Evolutionary conservation across 2,797 vertebrate species (phyloP).

Genomic region (Ctenosaura bakeri): DNA sequence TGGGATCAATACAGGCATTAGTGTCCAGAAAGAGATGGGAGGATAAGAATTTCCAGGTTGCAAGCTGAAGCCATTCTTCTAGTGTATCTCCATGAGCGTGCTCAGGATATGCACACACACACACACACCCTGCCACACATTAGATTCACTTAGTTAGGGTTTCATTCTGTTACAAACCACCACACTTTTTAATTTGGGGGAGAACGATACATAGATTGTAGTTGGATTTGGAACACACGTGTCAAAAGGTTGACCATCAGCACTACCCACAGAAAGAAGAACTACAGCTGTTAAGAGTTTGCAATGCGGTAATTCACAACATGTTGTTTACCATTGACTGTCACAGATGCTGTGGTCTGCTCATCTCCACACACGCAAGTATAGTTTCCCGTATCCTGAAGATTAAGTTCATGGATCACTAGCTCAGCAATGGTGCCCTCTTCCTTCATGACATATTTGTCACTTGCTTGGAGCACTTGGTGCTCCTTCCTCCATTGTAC

Average conservation of each 20-base stretch:
- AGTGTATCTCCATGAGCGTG: too few relatives aligned
- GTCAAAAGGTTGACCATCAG: neutral
- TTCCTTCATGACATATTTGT: constrained; percentile 77
- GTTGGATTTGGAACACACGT: neutral
- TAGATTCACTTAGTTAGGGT: neutral
- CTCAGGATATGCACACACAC: neutral
- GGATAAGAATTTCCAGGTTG: too few relatives aligned
- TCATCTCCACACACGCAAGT: constrained; percentile 81
- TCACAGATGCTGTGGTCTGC: constrained; percentile 78
- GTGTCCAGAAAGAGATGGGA: too few relatives aligned
- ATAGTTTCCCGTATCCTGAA: constrained; percentile 84
- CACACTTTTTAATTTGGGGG: neutral
- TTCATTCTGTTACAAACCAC: neutral
- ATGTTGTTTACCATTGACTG: constrained; percentile 80
- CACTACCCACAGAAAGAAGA: neutral
- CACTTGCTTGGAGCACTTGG: constrained; percentile 69
- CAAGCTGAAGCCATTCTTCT: neutral
- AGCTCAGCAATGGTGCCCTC: constrained; percentile 78
- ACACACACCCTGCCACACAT: too few relatives aligned
- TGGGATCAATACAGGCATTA: neutral
- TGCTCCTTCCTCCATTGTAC: constrained; percentile 82
- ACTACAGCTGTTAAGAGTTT: neutral
- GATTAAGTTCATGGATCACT: constrained; percentile 78
- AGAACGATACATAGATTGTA: neutral
- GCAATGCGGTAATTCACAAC: neutral